These are phyloP conservation scores for Microctenopoma steveboyesi DNA, from an alignment of 2,797 vertebrate genomes.

Conservation along the genomic window DNA sequence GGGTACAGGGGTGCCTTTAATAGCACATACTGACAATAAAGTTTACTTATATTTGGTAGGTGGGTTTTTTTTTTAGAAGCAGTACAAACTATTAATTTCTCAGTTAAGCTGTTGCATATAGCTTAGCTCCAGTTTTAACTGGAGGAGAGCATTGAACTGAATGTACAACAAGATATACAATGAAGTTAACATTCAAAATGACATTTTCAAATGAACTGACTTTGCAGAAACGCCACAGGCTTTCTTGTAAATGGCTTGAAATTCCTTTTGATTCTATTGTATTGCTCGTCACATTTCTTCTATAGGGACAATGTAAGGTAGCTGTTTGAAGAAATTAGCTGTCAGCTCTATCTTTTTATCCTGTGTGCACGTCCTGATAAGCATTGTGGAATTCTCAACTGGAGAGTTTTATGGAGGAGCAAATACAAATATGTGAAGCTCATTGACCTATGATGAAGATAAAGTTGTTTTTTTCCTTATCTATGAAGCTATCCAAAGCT, in stretches of 20 bases:
- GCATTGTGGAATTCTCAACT: neutral
- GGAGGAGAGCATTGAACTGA: constrained; percentile 22
- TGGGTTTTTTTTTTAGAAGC: neutral
- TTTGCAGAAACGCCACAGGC: constrained; percentile 30
- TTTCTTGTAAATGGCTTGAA: constrained; percentile 29
- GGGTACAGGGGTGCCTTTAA: neutral
- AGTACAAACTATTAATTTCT: constrained; percentile 23
- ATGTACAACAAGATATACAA: constrained; percentile 20
- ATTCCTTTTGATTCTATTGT: constrained; percentile 20
- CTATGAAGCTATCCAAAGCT: constrained; percentile 30
- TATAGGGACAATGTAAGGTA: neutral
- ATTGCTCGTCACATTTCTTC: constrained; percentile 3
- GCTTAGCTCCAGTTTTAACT: constrained; percentile 23
- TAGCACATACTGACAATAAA: too few relatives aligned
- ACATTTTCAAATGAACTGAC: constrained; percentile 48
- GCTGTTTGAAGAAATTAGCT: constrained; percentile 10
- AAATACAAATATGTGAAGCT: constrained; percentile 20
- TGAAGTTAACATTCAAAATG: constrained; percentile 21
- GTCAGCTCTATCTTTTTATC: constrained; percentile 16
- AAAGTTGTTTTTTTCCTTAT: constrained; percentile 32
- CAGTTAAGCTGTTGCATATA: constrained; percentile 12
- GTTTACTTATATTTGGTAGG: too few relatives aligned
- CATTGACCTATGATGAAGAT: constrained; percentile 32
- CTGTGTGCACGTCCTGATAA: constrained; percentile 7
- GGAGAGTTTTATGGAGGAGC: constrained; percentile 21